Base-by-base conservation (phyloP, 2,888 invertebrate species). In the Darwinula stevensoni region DNA sequence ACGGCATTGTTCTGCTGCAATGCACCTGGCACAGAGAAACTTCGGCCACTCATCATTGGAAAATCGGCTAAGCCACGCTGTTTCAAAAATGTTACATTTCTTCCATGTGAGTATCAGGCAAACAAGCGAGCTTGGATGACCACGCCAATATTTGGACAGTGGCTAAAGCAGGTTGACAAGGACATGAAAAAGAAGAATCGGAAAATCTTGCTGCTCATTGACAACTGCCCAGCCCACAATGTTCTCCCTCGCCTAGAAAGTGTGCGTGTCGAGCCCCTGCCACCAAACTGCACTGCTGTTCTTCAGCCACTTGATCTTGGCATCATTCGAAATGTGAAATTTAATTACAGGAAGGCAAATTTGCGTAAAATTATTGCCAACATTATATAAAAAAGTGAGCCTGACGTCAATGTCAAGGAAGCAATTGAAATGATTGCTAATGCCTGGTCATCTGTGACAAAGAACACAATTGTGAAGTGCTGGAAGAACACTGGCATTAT, bases 51-150 rank as follows among this genome's bases (percentile, higher is more conserved):
- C 12, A 41, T 48, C 14, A 45, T 47, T 35, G 45, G 44, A 31
- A 45, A 45, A 42, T 39, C 42, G 17, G 38, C 40, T 40, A 43
- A 44, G 11, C 43, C 44, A 13, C 38, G 43, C 4, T 47, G 44
- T 41, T 47, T 48, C 16, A 44, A 44, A 35, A 42, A 43, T 37
- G 39, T 44, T 3, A 42, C 32, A 13, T 39, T 45, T 36, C 45
- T 44, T 36, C 42, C 22, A 9, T 22, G 9, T 22, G 28, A 35
- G 2, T 40, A 42, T 17, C 14, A 29, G 9, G 15, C 30, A 5
- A 40, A 42, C 32, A 31, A 33, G 15, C 47, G 36, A 34, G 42
- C 47, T 14, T 48, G 47, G 49, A 49, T 52, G 47, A 50, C 45
- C 31, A 37, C 37, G 12, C 35, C 39, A 36, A 31, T 47, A 17